These are phyloP conservation scores for Serranus cabrilla DNA, from an alignment of 2,797 vertebrate genomes.

Conservation along the genomic window DNA sequence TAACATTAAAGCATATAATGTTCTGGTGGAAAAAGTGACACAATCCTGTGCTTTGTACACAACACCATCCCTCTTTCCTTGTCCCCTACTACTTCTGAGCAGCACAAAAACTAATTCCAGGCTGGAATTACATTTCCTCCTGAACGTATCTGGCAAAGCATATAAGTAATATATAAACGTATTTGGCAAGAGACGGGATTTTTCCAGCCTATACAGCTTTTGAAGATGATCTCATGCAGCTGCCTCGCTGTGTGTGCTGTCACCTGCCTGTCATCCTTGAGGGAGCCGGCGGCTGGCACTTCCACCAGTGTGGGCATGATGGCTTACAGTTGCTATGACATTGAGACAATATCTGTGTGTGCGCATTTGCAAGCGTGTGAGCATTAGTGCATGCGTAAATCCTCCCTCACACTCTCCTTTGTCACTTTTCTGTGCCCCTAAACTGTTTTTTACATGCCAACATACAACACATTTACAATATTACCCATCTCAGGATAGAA, in stretches of 20 bases:
- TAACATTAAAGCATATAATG: no score
- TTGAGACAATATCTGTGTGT: constrained; percentile 38
- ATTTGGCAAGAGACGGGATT: constrained; percentile 14
- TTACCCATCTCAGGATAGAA: neutral
- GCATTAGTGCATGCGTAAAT: constrained; percentile 13
- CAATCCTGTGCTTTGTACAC: neutral
- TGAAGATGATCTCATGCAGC: constrained; percentile 48
- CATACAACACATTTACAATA: neutral
- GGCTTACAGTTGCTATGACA: constrained; percentile 50
- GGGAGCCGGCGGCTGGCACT: constrained; percentile 59
- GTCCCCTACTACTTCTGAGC: neutral
- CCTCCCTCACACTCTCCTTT: constrained; percentile 31
- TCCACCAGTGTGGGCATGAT: constrained; percentile 56
- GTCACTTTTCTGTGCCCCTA: constrained; percentile 10
- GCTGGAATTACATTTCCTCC: constrained; percentile 14
- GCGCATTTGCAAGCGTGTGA: constrained; percentile 8
- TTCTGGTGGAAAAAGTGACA: neutral
- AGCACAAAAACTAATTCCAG: constrained; percentile 26
- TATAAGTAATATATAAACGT: constrained; percentile 7
- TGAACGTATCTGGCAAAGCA: constrained; percentile 14
- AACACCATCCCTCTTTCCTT: neutral
- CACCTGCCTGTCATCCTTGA: constrained; percentile 66
- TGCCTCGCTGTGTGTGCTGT: constrained; percentile 54
- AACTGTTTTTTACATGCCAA: neutral
- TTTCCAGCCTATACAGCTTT: constrained; percentile 25